Evolutionary conservation across 2,113 vertebrate species (phyloP).

Genomic region (Heterotis niloticus): DNA sequence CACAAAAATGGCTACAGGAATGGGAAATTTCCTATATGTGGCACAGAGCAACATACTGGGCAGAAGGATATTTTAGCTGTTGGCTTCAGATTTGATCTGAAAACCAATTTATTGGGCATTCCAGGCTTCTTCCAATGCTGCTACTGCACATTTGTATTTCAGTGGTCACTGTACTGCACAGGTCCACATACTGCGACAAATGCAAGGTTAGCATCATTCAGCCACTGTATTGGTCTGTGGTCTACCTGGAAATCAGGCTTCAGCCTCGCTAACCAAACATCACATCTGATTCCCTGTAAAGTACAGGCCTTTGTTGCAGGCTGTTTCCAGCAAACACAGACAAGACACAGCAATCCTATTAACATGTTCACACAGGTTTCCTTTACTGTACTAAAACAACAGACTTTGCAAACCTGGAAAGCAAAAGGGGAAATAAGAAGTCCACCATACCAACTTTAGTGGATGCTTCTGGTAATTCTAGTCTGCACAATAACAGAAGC

Average conservation of each 20-base stretch:
- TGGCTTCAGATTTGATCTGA: background rate
- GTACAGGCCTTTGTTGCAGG: conserved; percentile 55
- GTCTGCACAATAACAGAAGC: background rate
- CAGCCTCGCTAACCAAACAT: conserved; percentile 46
- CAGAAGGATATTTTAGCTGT: background rate
- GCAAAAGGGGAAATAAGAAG: background rate
- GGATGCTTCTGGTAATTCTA: background rate
- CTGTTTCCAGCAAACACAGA: background rate
- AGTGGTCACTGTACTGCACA: background rate
- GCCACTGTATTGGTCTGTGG: conserved; percentile 20
- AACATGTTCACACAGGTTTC: background rate
- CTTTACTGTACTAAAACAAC: background rate
- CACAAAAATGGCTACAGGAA: background rate
- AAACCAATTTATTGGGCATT: background rate
- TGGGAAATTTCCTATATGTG: background rate
- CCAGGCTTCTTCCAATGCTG: background rate
- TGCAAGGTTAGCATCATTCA: background rate
- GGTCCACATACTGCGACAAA: background rate
- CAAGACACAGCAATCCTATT: background rate
- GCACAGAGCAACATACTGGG: background rate
- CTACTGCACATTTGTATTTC: background rate
- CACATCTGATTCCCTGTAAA: conserved; percentile 46
- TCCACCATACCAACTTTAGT: background rate
- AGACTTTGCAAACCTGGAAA: background rate
- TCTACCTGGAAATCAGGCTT: conserved; percentile 47